phyloP scores from a whole-genome alignment of 2,797 vertebrate genomes.

The Oreortyx pictus region DNA sequence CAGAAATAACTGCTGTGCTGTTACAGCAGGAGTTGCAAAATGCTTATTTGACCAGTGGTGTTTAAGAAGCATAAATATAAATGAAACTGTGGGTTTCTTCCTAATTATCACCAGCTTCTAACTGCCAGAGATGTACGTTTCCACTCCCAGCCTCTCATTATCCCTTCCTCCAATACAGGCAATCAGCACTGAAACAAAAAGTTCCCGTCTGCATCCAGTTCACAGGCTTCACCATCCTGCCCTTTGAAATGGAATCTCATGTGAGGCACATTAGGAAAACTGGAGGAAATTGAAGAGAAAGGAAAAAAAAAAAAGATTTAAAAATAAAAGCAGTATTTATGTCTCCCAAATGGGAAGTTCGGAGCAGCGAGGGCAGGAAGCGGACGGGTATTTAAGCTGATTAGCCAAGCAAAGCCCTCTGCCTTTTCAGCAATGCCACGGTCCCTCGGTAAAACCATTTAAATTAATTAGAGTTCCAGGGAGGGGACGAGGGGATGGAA shows the following conservation, averaged over 20 bases:
- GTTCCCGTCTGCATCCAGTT: neutral
- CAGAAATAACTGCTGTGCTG: neutral
- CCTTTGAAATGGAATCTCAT: constrained; percentile 27
- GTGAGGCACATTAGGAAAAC: constrained; percentile 12
- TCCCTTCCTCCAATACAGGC: neutral
- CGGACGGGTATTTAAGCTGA: constrained; percentile 81
- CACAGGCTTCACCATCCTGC: neutral
- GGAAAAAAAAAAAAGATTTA: constrained; percentile 19
- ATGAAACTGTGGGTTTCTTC: neutral
- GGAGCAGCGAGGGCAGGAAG: constrained; percentile 85
- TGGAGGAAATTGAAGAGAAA: constrained; percentile 42
- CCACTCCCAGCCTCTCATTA: constrained; percentile 5
- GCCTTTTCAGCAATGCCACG: constrained; percentile 80
- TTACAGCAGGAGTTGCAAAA: neutral
- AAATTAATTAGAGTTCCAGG: constrained; percentile 85
- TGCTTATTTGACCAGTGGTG: neutral
- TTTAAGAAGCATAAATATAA: neutral
- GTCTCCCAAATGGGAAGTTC: constrained; percentile 72
- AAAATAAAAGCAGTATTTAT: constrained; percentile 49
- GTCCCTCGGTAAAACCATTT: constrained; percentile 68
- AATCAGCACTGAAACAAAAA: neutral
- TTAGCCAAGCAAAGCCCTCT: constrained; percentile 82
- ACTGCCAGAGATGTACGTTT: constrained; percentile 21
- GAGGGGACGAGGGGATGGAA: neutral
- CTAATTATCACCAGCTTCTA: constrained; percentile 18